These are phyloP conservation scores for human (Homo sapiens) DNA, from an alignment of 2,113 vertebrate genomes.

Conservation along the genomic window DNA sequence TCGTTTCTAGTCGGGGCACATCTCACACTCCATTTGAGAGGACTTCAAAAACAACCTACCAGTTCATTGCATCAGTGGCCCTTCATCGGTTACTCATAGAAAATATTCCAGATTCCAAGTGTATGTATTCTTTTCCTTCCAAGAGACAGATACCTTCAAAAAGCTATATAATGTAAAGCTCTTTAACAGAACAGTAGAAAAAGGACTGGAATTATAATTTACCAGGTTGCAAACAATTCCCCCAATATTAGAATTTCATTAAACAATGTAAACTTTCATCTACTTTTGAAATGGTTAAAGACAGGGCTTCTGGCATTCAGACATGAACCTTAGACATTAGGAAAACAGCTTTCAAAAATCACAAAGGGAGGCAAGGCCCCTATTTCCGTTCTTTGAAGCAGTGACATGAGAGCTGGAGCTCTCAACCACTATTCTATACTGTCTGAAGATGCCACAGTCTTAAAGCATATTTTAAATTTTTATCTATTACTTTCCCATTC, in stretches of 20 bases:
- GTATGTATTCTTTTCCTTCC: slow-evolving; percentile 75
- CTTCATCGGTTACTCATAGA: slow-evolving; percentile 82
- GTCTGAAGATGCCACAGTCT: neutral
- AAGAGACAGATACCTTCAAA: neutral
- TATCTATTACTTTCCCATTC: neutral
- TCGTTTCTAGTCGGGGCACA: slow-evolving; percentile 78
- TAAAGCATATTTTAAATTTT: neutral
- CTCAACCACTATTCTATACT: neutral
- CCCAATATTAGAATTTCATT: neutral
- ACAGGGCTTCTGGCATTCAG: neutral
- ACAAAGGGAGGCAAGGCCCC: neutral
- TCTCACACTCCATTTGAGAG: slow-evolving; percentile 83
- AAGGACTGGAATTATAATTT: neutral
- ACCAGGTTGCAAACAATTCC: neutral
- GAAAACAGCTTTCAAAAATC: neutral
- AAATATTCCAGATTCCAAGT: slow-evolving; percentile 86
- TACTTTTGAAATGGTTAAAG: neutral
- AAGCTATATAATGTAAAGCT: neutral
- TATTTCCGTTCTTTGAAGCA: neutral
- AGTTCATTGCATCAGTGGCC: slow-evolving; percentile 87
- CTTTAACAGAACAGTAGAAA: neutral
- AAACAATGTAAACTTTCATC: neutral
- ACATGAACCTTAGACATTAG: neutral
- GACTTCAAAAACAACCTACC: slow-evolving; percentile 80
- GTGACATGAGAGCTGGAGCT: neutral